A percentile compares a stretch with the other conserved stretches of the same genome.
Evolutionary conservation across 2,113 vertebrate species (phyloP).

Genomic region (Atrichornis clamosus): DNA sequence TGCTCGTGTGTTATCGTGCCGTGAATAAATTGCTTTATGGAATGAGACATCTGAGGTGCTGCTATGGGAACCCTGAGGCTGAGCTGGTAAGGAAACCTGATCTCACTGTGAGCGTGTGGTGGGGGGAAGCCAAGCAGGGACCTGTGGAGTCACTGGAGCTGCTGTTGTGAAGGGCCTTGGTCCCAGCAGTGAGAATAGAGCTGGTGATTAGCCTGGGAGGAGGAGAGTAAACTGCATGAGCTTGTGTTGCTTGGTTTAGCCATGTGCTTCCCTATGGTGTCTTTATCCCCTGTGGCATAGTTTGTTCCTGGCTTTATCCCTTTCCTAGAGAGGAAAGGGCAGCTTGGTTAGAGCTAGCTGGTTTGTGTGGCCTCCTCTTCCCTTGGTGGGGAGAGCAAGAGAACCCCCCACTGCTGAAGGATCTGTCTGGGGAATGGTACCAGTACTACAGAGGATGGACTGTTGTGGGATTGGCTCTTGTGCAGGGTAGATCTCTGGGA

Average conservation of each 20-base stretch:
- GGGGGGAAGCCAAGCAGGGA: no score
- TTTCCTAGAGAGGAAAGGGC: neutral
- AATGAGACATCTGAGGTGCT: neutral
- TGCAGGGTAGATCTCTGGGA: accelerated
- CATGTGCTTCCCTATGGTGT: neutral
- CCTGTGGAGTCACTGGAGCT: neutral
- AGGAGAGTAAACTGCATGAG: neutral
- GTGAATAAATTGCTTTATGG: neutral
- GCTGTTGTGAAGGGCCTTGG: neutral
- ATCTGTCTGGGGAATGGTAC: neutral
- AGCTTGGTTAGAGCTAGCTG: neutral
- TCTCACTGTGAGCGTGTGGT: neutral
- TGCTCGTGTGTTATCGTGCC: neutral
- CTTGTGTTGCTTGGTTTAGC: neutral
- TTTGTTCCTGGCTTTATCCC: neutral
- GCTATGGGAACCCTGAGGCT: accelerated
- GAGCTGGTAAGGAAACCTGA: neutral
- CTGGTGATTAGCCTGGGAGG: neutral
- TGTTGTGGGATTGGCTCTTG: neutral
- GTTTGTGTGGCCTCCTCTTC: neutral
- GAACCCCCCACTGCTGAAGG: accelerated
- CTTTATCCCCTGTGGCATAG: neutral
- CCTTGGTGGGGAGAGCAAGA: neutral
- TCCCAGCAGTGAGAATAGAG: neutral
- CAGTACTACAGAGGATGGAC: neutral